A percentile compares a stretch with the other conserved stretches of the same genome.
These are phyloP conservation scores for Phaethornis superciliosus DNA, from an alignment of 2,113 vertebrate species.

Conservation along the genomic window DNA sequence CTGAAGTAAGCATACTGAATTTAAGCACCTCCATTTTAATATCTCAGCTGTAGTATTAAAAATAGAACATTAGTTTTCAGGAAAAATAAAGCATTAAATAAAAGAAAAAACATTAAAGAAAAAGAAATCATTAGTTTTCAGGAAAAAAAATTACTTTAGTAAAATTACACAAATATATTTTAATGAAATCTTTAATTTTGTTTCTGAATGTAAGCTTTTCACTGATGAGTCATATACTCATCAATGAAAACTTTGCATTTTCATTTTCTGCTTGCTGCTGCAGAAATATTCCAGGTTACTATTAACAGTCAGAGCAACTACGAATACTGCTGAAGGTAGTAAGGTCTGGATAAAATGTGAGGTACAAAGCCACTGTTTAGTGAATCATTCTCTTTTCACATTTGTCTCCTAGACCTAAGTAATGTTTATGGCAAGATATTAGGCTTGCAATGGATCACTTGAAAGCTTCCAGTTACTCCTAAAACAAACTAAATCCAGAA, in stretches of 20 bases:
- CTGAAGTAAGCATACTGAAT: not conserved
- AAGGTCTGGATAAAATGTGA: not conserved
- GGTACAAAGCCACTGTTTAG: not conserved
- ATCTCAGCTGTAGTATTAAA: not conserved
- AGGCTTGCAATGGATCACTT: not conserved
- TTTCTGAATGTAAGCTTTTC: not conserved
- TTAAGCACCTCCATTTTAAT: not conserved
- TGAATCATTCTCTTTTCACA: not conserved
- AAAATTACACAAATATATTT: not conserved
- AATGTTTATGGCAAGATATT: not conserved
- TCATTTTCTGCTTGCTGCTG: not conserved
- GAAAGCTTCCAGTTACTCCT: not conserved
- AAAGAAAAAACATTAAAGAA: not conserved
- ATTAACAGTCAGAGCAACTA: not conserved
- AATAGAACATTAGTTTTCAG: not conserved
- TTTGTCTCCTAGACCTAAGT: not conserved
- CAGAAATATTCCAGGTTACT: not conserved
- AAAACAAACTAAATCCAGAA: not conserved
- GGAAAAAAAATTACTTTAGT: not conserved
- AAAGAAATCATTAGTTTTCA: not conserved
- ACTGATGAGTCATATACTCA: not conserved
- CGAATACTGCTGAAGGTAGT: not conserved
- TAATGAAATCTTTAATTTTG: not conserved
- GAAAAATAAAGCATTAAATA: not conserved
- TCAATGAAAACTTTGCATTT: not conserved